Evolutionary conservation across 2,888 invertebrate genomes (phyloP), one percentile per base, ranked within the genome.

Genomic region (Lysandra bellargus): DNA sequence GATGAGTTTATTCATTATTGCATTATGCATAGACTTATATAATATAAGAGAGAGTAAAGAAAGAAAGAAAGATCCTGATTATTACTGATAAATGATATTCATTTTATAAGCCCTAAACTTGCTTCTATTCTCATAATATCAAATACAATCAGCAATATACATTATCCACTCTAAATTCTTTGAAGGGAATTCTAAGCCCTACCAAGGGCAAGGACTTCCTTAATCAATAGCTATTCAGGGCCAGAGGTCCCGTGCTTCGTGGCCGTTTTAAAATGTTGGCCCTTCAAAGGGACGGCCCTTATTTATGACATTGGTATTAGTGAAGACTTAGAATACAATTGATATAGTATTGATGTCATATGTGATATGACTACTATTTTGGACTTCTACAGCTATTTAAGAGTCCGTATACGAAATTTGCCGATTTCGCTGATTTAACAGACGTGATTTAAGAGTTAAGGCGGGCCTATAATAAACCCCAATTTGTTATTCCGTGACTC

Each of bases 151-250:
- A 69, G 9, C 33, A 33, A 33, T 69, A 53, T 53, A 14, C 53
- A 14, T 53, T 17, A 53, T 12, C 1, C 33, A 14, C 14, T 33
- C 4, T 12, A 64, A 69, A 69, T 69, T 69, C 33, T 12, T 64
- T 64, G 64, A 30, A 69, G 14, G 33, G 69, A 37, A 69, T 69
- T 69, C 37, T 69, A 69, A 33, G 33, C 69, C 33, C 57, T 57
- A 17, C 4, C 69, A 37, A 69, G 69, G 69, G 14, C 69, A 69
- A 17, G 33, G 33, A 69, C 69, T 37, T 37, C 33, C 69, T 37
- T 6, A 69, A 69, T 69, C 33, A 69, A 69, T 69, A 69, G 69
- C 33, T 14, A 37, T 69, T 69, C 69, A 69, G 37, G 69, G 69
- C 33, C 33, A 5, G 12, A 33, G 4, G 33, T 33, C 69, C 64